These are phyloP conservation scores for Akabosia matsudoensis DNA, from an alignment of 1,140 invertebrate genomes.

Conservation along the genomic window DNA sequence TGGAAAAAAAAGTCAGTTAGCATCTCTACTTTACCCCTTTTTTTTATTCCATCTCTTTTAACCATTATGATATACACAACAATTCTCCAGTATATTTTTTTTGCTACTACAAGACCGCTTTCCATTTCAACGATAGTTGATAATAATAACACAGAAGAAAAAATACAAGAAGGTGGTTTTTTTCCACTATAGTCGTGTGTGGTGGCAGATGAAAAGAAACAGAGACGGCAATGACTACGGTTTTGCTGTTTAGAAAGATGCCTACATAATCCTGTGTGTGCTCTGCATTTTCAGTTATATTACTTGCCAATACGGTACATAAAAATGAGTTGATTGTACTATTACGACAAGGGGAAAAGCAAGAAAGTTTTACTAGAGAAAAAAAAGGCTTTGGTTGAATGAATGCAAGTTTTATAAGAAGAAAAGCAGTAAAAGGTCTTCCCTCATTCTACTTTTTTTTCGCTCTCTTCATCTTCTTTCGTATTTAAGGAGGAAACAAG, in stretches of 20 bases:
- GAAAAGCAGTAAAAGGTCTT: background rate
- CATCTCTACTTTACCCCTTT: background rate
- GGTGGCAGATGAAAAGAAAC: background rate
- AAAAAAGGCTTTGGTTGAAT: background rate
- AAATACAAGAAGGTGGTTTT: background rate
- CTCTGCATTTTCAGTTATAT: conserved; percentile 11
- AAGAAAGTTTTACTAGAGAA: background rate
- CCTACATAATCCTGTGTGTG: background rate
- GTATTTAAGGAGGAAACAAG: conserved; percentile 11
- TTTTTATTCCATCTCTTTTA: background rate
- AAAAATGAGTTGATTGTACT: conserved; percentile 21
- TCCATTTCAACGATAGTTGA: background rate
- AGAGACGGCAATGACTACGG: background rate
- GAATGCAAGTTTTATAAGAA: conserved; percentile 11
- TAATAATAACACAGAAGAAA: background rate
- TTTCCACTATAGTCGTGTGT: too few relatives aligned
- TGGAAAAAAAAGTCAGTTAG: conserved; percentile 19
- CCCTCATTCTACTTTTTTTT: too few relatives aligned
- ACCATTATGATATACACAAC: background rate
- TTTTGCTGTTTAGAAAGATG: background rate
- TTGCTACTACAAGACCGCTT: background rate
- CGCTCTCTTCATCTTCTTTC: background rate
- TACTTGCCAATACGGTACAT: conserved; percentile 22
- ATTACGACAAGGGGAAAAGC: background rate
- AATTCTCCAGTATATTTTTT: too few relatives aligned